These are phyloP conservation scores for Procambarus clarkii DNA, from an alignment of 1,140 invertebrate genomes.

Conservation along the genomic window DNA sequence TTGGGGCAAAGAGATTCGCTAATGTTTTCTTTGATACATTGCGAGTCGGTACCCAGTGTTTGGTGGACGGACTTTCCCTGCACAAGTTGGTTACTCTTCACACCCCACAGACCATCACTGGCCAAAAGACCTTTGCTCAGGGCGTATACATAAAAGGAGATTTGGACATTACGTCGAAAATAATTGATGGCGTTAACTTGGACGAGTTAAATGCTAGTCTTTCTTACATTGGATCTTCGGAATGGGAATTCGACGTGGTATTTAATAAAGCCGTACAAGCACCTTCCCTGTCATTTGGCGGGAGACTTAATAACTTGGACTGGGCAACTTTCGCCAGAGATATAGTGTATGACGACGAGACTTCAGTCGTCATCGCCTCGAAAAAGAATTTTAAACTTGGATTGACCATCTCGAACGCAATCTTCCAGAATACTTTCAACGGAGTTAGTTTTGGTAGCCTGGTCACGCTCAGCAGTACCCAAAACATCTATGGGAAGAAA, in stretches of 20 bases:
- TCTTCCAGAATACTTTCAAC: constrained; percentile 41
- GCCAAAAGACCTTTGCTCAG: constrained; percentile 13
- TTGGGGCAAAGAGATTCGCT: constrained; percentile 19
- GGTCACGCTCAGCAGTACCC: background rate
- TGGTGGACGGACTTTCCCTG: constrained; percentile 28
- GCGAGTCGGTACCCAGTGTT: background rate
- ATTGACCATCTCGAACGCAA: constrained; percentile 12
- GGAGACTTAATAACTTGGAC: constrained; percentile 25
- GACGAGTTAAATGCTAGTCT: constrained; percentile 29
- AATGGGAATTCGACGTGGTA: constrained; percentile 34
- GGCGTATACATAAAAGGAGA: constrained; percentile 34
- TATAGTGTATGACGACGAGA: constrained; percentile 45
- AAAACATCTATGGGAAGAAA: constrained; percentile 18
- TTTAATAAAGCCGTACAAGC: constrained; percentile 23
- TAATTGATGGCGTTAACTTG: constrained; percentile 38
- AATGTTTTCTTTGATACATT: constrained; percentile 2
- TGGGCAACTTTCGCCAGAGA: constrained; percentile 20
- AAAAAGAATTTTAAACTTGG: constrained; percentile 12
- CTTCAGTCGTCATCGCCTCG: background rate
- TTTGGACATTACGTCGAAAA: constrained; percentile 35
- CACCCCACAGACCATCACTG: constrained; percentile 40
- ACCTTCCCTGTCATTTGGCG: constrained; percentile 16
- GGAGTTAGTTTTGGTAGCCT: constrained; percentile 37
- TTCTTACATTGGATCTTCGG: background rate
- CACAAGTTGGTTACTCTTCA: constrained; percentile 33